Evolutionary conservation across 35 echinoderm and acorn worm genomes (phyloP).

Genomic region (Apostichopus japonicus): DNA sequence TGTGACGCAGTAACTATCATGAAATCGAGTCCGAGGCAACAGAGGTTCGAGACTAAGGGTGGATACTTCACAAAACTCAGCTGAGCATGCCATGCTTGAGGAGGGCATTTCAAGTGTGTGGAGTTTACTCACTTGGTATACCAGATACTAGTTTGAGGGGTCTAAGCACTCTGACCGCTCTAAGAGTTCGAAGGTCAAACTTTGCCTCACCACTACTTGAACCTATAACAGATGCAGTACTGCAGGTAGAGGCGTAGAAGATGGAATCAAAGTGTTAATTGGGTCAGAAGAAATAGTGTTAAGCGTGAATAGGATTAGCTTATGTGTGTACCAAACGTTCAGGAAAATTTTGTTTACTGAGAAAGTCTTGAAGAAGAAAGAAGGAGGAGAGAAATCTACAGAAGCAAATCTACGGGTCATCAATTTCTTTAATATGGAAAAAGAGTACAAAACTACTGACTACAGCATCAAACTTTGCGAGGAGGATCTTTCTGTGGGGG

Average conservation of each 20-base stretch:
- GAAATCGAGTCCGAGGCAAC: constrained; percentile 48
- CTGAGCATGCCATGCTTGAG: constrained; percentile 57
- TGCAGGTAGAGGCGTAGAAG: constrained; percentile 55
- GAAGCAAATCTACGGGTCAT: neutral
- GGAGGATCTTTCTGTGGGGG: neutral
- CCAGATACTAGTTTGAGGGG: constrained; percentile 99
- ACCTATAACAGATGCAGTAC: constrained; percentile 61
- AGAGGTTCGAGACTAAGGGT: constrained; percentile 16
- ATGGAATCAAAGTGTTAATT: constrained; percentile 55
- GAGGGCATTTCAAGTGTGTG: constrained; percentile 45
- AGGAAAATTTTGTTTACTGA: constrained; percentile 10
- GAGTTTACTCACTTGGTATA: constrained; percentile 98
- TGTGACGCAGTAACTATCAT: constrained; percentile 38
- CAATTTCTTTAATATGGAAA: neutral
- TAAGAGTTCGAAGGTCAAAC: constrained; percentile 90
- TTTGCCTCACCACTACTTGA: constrained; percentile 52
- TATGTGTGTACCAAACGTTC: neutral
- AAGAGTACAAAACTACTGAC: neutral
- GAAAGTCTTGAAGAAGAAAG: neutral
- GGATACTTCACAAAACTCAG: constrained; percentile 30
- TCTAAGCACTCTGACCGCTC: constrained; percentile 97
- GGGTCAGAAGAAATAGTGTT: constrained; percentile 32
- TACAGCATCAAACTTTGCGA: neutral
- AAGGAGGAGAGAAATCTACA: neutral
- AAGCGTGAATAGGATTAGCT: neutral